Evolutionary conservation across 2,797 vertebrate species (phyloP).

Genomic region (Denticeps clupeoides): DNA sequence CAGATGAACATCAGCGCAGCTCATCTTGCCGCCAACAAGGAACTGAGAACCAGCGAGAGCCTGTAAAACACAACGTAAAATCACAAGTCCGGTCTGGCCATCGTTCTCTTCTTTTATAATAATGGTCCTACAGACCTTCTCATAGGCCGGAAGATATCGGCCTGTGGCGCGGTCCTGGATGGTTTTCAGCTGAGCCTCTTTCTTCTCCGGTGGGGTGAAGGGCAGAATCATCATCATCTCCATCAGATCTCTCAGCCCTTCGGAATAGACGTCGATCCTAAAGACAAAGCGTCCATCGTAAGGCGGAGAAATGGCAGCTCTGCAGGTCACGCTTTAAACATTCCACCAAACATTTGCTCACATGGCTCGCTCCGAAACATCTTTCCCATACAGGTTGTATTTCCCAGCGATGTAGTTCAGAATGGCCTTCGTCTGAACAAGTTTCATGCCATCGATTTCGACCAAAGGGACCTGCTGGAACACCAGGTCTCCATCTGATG

Average conservation of each 20-base stretch:
- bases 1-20: slow-evolving; percentile 72
- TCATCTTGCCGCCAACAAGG: slow-evolving; percentile 72
- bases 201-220: slow-evolving; percentile 43
- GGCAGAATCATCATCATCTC: slow-evolving; percentile 53
- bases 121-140: slow-evolving; percentile 59
- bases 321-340: not conserved
- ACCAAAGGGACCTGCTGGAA: slow-evolving; percentile 61
- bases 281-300: too few relatives aligned
- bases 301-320: too few relatives aligned
- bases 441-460: slow-evolving; percentile 60
- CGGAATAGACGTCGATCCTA: slow-evolving; percentile 82
- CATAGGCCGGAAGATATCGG: slow-evolving; percentile 72
- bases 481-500: slow-evolving; percentile 61
- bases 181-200: slow-evolving; percentile 43
- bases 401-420: slow-evolving; percentile 62
- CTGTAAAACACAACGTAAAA: slow-evolving; percentile 37
- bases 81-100: not conserved
- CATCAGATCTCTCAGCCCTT: slow-evolving; percentile 68
- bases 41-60: slow-evolving; percentile 54
- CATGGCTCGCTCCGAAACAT: slow-evolving; percentile 61
- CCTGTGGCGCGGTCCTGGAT: slow-evolving; percentile 58
- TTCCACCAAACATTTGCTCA: slow-evolving; percentile 29
- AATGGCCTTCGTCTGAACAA: slow-evolving; percentile 70
- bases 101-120: not conserved
- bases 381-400: slow-evolving; percentile 56